Evolutionary conservation across 92 coral and sea anemone genomes (phyloP).

Genomic region (Isaurus tuberculatus): DNA sequence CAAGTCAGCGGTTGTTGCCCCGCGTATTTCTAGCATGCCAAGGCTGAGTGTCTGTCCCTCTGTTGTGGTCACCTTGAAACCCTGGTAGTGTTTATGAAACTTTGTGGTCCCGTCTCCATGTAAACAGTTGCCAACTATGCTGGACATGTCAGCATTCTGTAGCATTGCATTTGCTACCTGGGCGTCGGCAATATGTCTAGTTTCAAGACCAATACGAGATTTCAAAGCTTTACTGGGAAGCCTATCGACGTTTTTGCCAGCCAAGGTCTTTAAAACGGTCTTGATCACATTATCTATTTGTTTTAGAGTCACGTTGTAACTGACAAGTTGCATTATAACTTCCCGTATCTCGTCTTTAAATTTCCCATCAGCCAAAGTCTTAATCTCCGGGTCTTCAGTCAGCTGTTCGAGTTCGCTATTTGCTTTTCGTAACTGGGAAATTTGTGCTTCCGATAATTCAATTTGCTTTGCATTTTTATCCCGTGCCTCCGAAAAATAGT

Average conservation of each 20-base stretch:
- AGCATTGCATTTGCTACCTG: constrained; percentile 14
- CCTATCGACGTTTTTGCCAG: constrained; percentile 12
- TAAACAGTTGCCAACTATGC: too few species aligned
- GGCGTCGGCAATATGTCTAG: constrained; percentile 22
- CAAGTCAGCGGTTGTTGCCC: too few species aligned
- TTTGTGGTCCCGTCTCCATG: too few species aligned
- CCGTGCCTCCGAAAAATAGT: constrained; percentile 29
- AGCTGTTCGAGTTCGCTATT: not conserved
- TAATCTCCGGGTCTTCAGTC: constrained; percentile 21
- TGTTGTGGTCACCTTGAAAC: too few species aligned
- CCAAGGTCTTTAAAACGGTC: constrained; percentile 13
- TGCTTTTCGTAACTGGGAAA: constrained; percentile 21
- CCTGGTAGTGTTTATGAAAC: too few species aligned
- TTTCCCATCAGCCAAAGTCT: constrained; percentile 17
- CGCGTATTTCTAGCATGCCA: too few species aligned
- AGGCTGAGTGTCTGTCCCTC: too few species aligned
- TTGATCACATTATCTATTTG: constrained; percentile 7
- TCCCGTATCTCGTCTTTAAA: constrained; percentile 11
- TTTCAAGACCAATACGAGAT: constrained; percentile 9
- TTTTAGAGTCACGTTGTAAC: constrained; percentile 2
- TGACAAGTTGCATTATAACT: constrained; percentile 13
- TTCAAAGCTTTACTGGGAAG: constrained; percentile 12
- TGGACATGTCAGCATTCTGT: constrained; percentile 19
- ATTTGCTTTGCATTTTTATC: constrained; percentile 26
- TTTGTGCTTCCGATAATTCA: constrained; percentile 13